Evolutionary conservation across 30 jellyfish, hydroid and myxozoan genomes (phyloP), one percentile per base, ranked within the genome.

Genomic region (Catostylus mosaicus): DNA sequence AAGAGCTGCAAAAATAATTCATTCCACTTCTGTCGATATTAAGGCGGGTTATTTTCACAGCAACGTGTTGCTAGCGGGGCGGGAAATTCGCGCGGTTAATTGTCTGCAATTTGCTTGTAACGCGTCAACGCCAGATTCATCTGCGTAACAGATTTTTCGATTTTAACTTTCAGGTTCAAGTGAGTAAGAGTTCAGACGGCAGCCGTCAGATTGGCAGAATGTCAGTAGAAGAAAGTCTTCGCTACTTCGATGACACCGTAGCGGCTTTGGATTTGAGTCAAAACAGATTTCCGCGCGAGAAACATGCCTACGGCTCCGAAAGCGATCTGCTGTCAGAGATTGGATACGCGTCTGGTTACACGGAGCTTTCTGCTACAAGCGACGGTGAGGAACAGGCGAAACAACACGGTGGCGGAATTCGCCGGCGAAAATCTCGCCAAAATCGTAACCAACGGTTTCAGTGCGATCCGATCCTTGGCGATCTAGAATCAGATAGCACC

Each of bases 341-440:
- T 72, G 95, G 95, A 5, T 85, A 85, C 78, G 95, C 83, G 20
- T 85, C 95, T 18, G 95, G 95, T 23, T 75, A 85, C 67, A 70
- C 95, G 33, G 95, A 85, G 65, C 68, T 85, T 12, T 85, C 87
- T 34, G 86, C 80, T 16, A 70, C 95, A 34, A 75, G 82, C 45
- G 94, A 83, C 47, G 74, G 66, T 35, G 95, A 63, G 10, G 26
- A 57, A 20, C 86, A 48, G 24, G 54, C 78, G 4, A 85, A 66
- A 50, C 88, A 65, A 38, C 24, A 16, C 24, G 75, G 84, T 0
- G 67, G 30, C 16, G 75, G 77, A 73, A 29, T n/a, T 37, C 59
- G 84, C 47, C 51, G 91, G 60, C 91, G 91, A 18, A 81, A 81
- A 51, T 66, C 91, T 19, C 62, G 88, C 23, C 95, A 75, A 62